Percentiles rank a stretch among this genome's conserved stretches.
Evolutionary conservation across 2,797 vertebrate species (phyloP).

Genomic region (Sphaeramia orbicularis): DNA sequence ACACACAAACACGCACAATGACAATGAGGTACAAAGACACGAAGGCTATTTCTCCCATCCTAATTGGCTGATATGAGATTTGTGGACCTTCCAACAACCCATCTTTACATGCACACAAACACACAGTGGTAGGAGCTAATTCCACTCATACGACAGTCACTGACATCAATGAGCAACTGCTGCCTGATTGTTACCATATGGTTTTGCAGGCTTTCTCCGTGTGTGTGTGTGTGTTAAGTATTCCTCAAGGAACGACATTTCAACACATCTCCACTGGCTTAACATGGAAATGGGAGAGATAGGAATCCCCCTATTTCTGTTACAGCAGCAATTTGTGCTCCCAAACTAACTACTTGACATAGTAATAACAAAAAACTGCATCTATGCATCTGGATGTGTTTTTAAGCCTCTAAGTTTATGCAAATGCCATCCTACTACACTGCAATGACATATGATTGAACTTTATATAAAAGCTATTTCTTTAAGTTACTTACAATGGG

Average conservation of each 20-base stretch:
- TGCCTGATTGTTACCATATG: slow-evolving; percentile 82
- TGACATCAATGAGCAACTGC: slow-evolving; percentile 83
- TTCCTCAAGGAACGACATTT: slow-evolving; percentile 72
- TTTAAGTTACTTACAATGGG: slow-evolving; percentile 87
- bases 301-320: slow-evolving; percentile 71
- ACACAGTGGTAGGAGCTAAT: slow-evolving; percentile 69
- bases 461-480: no score
- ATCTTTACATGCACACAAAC: slow-evolving; percentile 25
- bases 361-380: slow-evolving; percentile 18
- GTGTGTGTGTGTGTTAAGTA: slow-evolving; percentile 46
- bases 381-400: not conserved
- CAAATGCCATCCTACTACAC: no score
- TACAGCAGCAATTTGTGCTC: slow-evolving; percentile 60
- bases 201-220: slow-evolving; percentile 54
- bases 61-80: slow-evolving; percentile 59
- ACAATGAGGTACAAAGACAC: slow-evolving; percentile 26
- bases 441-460: no score
- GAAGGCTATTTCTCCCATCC: slow-evolving; percentile 38
- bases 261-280: slow-evolving; percentile 64
- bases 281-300: slow-evolving; percentile 54
- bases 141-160: slow-evolving; percentile 76
- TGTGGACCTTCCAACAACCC: slow-evolving; percentile 60
- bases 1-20: not conserved
- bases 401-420: not conserved
- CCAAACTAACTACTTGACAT: slow-evolving; percentile 48